Conservation (phyloP, 2,113 vertebrate genomes). For the Cryptotis parvus region DNA sequence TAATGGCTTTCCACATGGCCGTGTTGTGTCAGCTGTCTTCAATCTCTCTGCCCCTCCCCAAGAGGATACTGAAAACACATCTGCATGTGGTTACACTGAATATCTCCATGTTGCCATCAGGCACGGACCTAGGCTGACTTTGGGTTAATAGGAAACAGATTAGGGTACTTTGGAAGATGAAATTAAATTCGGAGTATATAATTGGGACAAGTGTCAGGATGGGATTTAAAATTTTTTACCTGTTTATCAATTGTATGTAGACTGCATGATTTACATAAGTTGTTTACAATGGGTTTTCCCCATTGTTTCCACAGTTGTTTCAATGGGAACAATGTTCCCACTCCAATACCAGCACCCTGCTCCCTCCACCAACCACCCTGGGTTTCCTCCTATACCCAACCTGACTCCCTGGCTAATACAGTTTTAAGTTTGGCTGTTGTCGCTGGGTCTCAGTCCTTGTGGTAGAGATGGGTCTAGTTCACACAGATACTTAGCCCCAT, state of each 20-base stretch:
- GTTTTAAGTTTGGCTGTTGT: no score
- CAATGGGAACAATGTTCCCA: no score
- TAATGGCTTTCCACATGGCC: conserved; percentile 43
- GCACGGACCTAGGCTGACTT: background rate
- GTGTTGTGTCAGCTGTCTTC: background rate
- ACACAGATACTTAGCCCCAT: no score
- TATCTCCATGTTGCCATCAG: background rate
- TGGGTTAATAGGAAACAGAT: background rate
- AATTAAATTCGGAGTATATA: conserved; percentile 26
- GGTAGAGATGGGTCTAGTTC: no score
- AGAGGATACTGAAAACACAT: background rate
- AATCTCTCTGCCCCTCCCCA: background rate
- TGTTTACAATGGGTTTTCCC: no score
- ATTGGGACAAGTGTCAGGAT: background rate
- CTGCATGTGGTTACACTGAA: background rate
- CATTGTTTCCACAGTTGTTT: no score
- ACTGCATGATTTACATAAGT: no score
- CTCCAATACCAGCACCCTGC: no score
- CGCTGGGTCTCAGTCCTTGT: no score
- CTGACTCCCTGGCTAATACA: no score
- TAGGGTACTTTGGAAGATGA: background rate
- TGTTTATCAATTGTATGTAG: background rate
- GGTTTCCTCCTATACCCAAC: no score
- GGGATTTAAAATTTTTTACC: background rate
- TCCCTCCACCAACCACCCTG: no score